Evolutionary conservation across 2,113 vertebrate species (phyloP).

Genomic region (Ginglymostoma cirratum): DNA sequence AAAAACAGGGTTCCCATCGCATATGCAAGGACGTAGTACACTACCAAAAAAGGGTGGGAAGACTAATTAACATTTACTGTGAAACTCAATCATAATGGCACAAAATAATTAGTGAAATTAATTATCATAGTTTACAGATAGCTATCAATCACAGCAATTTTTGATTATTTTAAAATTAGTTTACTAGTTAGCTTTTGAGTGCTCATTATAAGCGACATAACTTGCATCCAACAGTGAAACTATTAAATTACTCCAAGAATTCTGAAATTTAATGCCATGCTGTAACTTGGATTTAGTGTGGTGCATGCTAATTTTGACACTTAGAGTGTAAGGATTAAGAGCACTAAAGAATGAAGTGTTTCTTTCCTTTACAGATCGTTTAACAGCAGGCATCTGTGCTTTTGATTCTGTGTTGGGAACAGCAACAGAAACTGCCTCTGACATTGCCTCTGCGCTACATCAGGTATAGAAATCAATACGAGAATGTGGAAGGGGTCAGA

Average conservation of each 20-base stretch:
- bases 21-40: not conserved
- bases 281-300: not conserved
- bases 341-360: not conserved
- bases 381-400: not conserved
- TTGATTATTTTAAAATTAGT: not conserved
- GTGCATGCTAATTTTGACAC: conserved; percentile 4
- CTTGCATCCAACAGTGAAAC: conserved; percentile 2
- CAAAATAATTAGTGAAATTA: not conserved
- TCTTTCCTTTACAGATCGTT: not conserved
- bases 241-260: conserved; percentile 18
- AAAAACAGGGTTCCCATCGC: not conserved
- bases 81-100: not conserved
- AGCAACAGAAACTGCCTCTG: not conserved
- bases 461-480: not conserved
- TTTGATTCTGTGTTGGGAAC: not conserved
- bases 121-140: not conserved
- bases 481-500: not conserved
- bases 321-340: conserved; percentile 17
- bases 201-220: not conserved
- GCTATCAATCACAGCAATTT: not conserved
- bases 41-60: not conserved
- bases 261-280: conserved; percentile 13
- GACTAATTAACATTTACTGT: not conserved
- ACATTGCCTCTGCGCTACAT: conserved; percentile 23
- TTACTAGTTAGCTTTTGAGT: not conserved